Conservation (phyloP, 2,113 vertebrate species). For the Entomyzon cyanotis region DNA sequence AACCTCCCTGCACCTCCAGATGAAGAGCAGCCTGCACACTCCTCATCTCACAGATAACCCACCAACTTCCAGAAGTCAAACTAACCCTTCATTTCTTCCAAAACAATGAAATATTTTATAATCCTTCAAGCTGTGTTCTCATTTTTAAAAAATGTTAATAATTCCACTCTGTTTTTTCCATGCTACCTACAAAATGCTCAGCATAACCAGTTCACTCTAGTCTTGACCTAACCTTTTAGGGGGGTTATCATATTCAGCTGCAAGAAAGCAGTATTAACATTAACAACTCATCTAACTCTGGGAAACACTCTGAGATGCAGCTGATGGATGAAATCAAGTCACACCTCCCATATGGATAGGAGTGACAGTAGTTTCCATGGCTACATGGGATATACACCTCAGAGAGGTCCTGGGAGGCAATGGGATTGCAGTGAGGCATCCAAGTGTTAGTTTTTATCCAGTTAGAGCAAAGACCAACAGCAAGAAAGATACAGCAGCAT, state of each 20-base stretch:
- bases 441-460: not conserved
- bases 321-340: not conserved
- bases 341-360: not conserved
- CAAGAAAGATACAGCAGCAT: not conserved
- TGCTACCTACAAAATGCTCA: not conserved
- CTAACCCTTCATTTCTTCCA: not conserved
- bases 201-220: not conserved
- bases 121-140: not conserved
- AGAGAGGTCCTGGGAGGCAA: not conserved
- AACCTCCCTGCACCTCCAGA: not conserved
- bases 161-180: not conserved
- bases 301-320: not conserved
- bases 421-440: not conserved
- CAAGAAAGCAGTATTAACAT: not conserved
- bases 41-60: not conserved
- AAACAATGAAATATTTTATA: not conserved
- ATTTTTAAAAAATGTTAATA: not conserved
- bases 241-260: not conserved
- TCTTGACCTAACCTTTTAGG: not conserved
- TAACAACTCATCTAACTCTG: not conserved
- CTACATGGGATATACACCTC: not conserved
- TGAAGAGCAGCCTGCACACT: not conserved
- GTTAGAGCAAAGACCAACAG: not conserved
- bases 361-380: not conserved
- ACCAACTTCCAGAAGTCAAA: not conserved